A percentile compares a stretch with the other conserved stretches of the same genome.
phyloP scores from a whole-genome alignment of 2,888 invertebrate genomes.

The Oxystoma pomonae region DNA sequence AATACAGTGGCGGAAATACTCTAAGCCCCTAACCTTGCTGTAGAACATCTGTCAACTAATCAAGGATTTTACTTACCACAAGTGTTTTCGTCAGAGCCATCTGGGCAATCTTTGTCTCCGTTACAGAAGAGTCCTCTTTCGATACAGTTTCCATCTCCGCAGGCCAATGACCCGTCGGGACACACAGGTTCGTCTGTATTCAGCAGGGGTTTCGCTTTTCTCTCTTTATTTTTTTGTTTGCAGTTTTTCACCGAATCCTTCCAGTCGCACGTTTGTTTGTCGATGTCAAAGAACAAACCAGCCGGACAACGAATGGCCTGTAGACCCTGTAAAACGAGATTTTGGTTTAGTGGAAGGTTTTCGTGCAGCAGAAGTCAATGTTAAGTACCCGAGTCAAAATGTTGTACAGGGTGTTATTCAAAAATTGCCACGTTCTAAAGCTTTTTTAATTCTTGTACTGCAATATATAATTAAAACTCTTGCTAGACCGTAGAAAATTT shows the following conservation, averaged over 20 bases:
- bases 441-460: no score
- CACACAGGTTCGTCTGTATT: constrained; percentile 89
- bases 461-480: no score
- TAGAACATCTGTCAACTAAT: no score
- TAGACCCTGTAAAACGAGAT: constrained; percentile 61
- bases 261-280: constrained; percentile 94
- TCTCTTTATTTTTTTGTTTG: constrained; percentile 83
- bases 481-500: no score
- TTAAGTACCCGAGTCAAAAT: no score
- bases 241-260: constrained; percentile 92
- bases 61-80: constrained; percentile 80
- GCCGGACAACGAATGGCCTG: constrained; percentile 92
- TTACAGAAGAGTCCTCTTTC: constrained; percentile 90
- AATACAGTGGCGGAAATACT: no score
- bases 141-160: constrained; percentile 82
- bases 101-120: constrained; percentile 83
- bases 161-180: constrained; percentile 80
- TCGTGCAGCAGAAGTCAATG: no score
- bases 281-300: constrained; percentile 88
- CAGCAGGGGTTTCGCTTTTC: constrained; percentile 80
- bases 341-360: no score
- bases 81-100: constrained; percentile 86
- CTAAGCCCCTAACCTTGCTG: no score
- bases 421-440: no score
- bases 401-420: no score